A percentile compares a stretch with the other conserved stretches of the same genome.
Evolutionary conservation across 2,888 invertebrate genomes (phyloP).

Genomic region (Patella pellucida): DNA sequence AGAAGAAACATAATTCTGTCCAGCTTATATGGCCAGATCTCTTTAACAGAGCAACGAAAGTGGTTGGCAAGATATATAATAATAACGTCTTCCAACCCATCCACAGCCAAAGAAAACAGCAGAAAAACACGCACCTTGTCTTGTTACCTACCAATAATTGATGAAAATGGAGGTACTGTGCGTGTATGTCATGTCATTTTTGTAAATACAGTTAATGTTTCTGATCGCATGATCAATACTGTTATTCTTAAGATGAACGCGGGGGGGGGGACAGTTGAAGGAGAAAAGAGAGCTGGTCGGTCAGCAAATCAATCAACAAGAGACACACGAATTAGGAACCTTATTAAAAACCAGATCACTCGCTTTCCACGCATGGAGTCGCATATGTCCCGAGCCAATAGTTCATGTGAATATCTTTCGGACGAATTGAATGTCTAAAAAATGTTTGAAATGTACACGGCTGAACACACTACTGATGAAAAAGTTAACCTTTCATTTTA

Average conservation of each 20-base stretch:
- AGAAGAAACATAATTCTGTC: neutral
- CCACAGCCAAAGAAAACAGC: neutral
- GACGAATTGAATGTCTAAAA: neutral
- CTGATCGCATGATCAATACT: neutral
- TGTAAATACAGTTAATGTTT: neutral
- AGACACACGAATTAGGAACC: neutral
- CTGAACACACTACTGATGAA: neutral
- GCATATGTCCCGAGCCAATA: neutral
- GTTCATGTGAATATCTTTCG: neutral
- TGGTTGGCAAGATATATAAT: neutral
- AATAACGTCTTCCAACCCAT: neutral
- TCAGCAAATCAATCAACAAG: neutral
- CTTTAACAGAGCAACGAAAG: neutral
- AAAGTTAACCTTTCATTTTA: neutral
- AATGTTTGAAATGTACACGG: neutral
- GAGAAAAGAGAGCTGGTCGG: neutral
- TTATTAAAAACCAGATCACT: neutral
- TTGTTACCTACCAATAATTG: neutral
- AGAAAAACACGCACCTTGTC: neutral
- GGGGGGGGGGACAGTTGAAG: neutral
- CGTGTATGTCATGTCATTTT: neutral
- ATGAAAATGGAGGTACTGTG: neutral
- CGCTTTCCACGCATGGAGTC: conserved; percentile 6
- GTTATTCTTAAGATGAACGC: neutral
- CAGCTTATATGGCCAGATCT: neutral